Base-by-base conservation (phyloP, 2,113 vertebrate species). In the Nannobrachium achirus region DNA sequence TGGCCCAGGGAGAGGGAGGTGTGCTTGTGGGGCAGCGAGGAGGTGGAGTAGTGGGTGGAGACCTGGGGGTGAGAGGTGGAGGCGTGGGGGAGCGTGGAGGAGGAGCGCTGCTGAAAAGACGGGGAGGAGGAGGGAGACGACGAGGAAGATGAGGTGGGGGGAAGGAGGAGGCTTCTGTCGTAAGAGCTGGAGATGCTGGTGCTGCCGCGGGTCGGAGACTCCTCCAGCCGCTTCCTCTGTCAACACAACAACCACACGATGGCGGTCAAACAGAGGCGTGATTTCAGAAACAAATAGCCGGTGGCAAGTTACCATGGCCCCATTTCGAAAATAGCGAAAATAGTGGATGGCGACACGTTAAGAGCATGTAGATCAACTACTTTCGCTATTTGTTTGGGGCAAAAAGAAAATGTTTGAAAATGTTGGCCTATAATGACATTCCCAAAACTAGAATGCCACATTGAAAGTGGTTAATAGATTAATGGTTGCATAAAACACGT, bases 141-240 rank as follows among this genome's bases (percentile, higher is more conserved):
- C 66, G 53, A 56, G 85, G 83, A 89, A 93, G 82, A 63, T 70
- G 85, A 83, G 78, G 91, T 80, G 84, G 94, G 93, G 3, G 93
- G 91, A 3, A 86, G 91, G 82, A 94, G 81, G 69, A 95, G 91
- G 83, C 85, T 94, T 89, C 93, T 95, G 15, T 95, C 95, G 0
- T 93, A 95, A 61, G 93, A 90, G 66, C 94, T 88, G 80, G 94
- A 94, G 0, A 95, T 92, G 78, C 94, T 93, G 18, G 94, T 97
- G 90, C 94, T 93, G 85, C 94, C 92, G 7, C 93, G 92, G 71
- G 94, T 94, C 69, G 94, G 94, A 7, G 87, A 88, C 33, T 97
- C 94, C 63, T 86, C 91, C 0, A 75, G 66, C 48, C 80, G 93
- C 90, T 97, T 98, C 80, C 94, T 89, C 95, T 97, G 92, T 61